Evolutionary conservation across 2,888 invertebrate species (phyloP).

Genomic region (Plebejus argus): DNA sequence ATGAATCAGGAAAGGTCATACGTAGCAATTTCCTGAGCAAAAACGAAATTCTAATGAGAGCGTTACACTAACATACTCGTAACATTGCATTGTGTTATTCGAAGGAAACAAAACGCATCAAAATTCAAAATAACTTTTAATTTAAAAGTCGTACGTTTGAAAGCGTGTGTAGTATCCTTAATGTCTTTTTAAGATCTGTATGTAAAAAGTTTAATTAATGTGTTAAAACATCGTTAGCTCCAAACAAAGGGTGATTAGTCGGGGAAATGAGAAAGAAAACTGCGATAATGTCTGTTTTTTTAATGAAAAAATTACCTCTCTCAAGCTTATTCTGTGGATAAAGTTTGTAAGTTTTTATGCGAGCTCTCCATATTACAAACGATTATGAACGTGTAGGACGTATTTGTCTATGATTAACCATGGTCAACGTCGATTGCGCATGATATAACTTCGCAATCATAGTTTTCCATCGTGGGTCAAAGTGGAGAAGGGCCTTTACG

Average conservation of each 20-base stretch:
- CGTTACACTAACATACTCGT: too few species aligned
- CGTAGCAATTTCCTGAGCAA: too few species aligned
- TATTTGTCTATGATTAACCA: neutral
- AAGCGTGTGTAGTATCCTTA: neutral
- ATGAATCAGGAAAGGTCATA: too few species aligned
- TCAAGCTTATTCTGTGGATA: neutral
- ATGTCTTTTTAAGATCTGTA: conserved; percentile 9
- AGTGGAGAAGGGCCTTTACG: neutral
- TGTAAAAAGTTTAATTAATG: conserved; percentile 21
- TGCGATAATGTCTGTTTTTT: neutral
- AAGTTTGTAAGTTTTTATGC: neutral
- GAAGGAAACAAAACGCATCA: too few species aligned
- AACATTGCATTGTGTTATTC: too few species aligned
- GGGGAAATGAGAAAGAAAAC: conserved; percentile 7
- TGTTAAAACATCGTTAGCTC: conserved; percentile 19
- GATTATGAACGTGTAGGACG: neutral
- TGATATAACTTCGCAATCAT: neutral
- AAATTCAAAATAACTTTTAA: too few species aligned
- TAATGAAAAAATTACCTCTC: neutral
- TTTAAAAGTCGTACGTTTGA: neutral
- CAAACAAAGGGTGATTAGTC: conserved; percentile 8
- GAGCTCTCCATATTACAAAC: neutral
- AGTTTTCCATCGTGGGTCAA: neutral
- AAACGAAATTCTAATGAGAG: neutral
- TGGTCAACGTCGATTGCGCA: neutral